phyloP scores from a whole-genome alignment of 2,113 vertebrate genomes.

The Tiliqua scincoides region DNA sequence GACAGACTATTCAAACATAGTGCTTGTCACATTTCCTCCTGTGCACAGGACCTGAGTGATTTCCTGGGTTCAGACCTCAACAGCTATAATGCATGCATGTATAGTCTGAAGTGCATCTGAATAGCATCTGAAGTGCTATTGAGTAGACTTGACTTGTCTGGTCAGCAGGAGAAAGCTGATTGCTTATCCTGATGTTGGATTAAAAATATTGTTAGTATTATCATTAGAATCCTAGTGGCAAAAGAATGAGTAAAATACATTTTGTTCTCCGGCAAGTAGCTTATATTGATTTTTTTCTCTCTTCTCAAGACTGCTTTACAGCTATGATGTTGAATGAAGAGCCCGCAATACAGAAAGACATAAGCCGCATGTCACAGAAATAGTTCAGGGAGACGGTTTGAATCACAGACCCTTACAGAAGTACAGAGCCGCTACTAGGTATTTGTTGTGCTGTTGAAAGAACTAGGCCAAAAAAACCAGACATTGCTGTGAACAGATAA shows the following conservation, averaged over 20 bases:
- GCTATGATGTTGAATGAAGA: neutral
- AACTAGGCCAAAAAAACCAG: neutral
- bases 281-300: neutral
- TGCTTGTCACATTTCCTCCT: too few species aligned
- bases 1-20: too few species aligned
- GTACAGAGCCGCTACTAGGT: neutral
- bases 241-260: neutral
- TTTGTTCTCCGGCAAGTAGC: neutral
- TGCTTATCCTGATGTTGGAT: neutral
- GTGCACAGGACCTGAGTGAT: too few species aligned
- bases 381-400: neutral
- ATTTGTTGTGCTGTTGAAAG: neutral
- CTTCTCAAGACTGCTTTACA: neutral
- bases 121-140: neutral
- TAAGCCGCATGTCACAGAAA: fast-evolving
- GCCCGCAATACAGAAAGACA: fast-evolving
- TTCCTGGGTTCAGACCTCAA: too few species aligned
- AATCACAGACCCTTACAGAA: neutral
- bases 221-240: neutral
- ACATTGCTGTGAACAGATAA: neutral
- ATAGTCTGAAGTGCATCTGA: too few species aligned
- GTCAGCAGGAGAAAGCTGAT: neutral
- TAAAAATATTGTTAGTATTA: neutral
- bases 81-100: neutral
- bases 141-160: neutral